Evolutionary conservation across 2,797 vertebrate genomes (phyloP).

Genomic region (Artibeus jamaicensis): DNA sequence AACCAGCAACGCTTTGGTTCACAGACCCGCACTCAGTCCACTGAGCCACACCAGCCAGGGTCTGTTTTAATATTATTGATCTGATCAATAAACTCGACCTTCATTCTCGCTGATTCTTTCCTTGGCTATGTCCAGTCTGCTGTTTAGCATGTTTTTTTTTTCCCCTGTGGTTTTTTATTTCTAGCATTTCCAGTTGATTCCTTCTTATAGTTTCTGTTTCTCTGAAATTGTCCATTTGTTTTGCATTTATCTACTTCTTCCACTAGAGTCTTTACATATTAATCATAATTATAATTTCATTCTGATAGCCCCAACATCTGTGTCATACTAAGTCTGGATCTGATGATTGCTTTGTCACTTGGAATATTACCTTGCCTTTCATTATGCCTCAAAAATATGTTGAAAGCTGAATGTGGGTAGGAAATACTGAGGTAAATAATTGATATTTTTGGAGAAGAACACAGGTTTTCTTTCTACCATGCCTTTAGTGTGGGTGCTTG

Average conservation of each 20-base stretch:
- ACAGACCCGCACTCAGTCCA: too few species aligned
- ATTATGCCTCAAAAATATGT: not conserved
- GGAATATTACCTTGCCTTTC: conserved; percentile 36
- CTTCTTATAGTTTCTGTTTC: not conserved
- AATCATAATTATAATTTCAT: conserved; percentile 38
- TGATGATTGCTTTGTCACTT: conserved; percentile 48
- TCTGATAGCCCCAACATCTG: not conserved
- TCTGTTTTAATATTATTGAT: conserved; percentile 17
- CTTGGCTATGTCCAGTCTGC: not conserved
- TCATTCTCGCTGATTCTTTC: not conserved
- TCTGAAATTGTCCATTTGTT: conserved; percentile 46
- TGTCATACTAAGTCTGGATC: conserved; percentile 27
- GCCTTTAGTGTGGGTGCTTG: conserved; percentile 19
- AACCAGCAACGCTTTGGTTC: too few species aligned
- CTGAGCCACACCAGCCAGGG: too few species aligned
- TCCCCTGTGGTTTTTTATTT: not conserved
- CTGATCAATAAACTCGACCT: conserved; percentile 2
- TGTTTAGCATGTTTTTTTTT: not conserved
- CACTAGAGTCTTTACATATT: conserved; percentile 4
- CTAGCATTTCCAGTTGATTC: conserved; percentile 3
- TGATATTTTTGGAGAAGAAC: conserved; percentile 4
- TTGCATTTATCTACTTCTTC: conserved; percentile 37
- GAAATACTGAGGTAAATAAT: conserved; percentile 21
- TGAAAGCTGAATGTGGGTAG: conserved; percentile 29
- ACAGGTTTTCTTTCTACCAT: not conserved